Evolutionary conservation across 2,888 invertebrate species (phyloP), one percentile per base, ranked within the genome.

Genomic region (Galeopsomyia nigrocyanea): DNA sequence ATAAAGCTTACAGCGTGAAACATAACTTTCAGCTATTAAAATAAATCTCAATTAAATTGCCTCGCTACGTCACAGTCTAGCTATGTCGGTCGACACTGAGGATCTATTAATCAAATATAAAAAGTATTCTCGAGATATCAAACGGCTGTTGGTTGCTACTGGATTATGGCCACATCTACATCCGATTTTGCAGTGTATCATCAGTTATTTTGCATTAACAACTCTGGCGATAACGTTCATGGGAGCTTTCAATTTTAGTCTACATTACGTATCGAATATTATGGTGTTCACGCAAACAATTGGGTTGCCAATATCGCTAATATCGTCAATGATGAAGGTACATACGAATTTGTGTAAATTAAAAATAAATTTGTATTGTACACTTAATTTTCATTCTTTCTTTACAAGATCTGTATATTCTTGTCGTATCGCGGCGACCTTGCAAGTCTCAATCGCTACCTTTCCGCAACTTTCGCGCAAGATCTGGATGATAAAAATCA

Each of bases 51-150:
- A n/a, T n/a, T n/a, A n/a, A n/a, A n/a, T n/a, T n/a, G n/a, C n/a
- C n/a, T n/a, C n/a, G n/a, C n/a, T n/a, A n/a, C n/a, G n/a, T n/a
- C n/a, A n/a, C n/a, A n/a, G n/a, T n/a, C n/a, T n/a, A n/a, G n/a
- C n/a, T n/a, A n/a, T 3, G 7, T 31, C 31, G 31, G 3, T 5
- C 3, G 31, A 31, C 31, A 7, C 31, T 31, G 31, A 31, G 31
- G 3, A 7, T 31, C 31, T 3, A 31, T 31, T 31, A 10, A n/a
- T 9, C 3, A 60, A 60, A 47, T 60, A 60, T 16, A 19, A 60
- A 14, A 60, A 60, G 21, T 60, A 60, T 46, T 21, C 47, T 19
- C 46, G 21, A 7, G 60, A 60, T 19, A 60, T 60, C 39, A 60
- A 60, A 39, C 14, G 46, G 1, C 6, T 60, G 21, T 16, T 31